Conservation (phyloP, 2,113 vertebrate genomes). For the Ahaetulla prasina region DNA sequence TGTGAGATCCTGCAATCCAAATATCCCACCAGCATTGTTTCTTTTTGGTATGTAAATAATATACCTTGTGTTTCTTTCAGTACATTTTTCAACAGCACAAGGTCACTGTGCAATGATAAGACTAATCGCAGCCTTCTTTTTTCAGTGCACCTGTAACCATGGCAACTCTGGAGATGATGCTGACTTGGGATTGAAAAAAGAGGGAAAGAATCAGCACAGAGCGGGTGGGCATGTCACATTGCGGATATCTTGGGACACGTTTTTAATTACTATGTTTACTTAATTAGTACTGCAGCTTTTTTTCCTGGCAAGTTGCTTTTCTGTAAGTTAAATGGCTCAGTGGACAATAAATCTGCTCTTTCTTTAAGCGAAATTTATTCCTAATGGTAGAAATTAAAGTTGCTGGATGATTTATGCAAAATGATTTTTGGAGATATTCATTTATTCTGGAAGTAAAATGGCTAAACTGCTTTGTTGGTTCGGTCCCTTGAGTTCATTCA, state of each 20-base stretch:
- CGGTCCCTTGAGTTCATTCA: neutral
- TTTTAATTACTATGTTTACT: constrained; percentile 55
- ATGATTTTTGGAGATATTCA: constrained; percentile 13
- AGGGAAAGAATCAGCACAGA: neutral
- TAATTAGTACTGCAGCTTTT: constrained; percentile 63
- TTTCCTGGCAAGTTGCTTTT: constrained; percentile 45
- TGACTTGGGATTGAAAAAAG: constrained; percentile 41
- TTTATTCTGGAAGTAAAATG: neutral
- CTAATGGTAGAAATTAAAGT: constrained; percentile 20
- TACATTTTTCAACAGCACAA: neutral
- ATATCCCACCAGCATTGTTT: constrained; percentile 7
- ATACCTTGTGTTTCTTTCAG: neutral
- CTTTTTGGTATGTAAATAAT: neutral
- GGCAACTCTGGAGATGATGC: constrained; percentile 53
- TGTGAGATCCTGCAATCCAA: neutral
- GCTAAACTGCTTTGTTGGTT: constrained; percentile 2
- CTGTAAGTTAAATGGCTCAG: constrained; percentile 43
- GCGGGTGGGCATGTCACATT: constrained; percentile 21
- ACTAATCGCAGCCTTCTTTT: constrained; percentile 23
- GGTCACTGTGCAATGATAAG: constrained; percentile 19
- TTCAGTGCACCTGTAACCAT: constrained; percentile 67
- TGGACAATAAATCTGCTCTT: constrained; percentile 1
- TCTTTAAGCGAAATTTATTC: constrained; percentile 11
- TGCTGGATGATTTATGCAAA: neutral
- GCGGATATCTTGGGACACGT: constrained; percentile 37